Conservation (phyloP, 2,113 vertebrate species). For the Istiophorus platypterus region DNA sequence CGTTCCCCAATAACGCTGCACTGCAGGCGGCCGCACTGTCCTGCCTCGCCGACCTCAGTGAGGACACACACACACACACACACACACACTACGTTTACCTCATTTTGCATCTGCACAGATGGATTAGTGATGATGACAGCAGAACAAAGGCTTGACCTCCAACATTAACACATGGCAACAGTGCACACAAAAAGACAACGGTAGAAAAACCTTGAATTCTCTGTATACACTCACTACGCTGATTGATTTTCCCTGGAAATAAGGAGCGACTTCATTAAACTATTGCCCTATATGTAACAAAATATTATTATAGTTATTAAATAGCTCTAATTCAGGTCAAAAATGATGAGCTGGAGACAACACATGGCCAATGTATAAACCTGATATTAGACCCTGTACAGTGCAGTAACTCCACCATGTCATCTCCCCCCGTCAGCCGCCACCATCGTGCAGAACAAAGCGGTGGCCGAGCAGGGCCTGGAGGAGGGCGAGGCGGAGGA, state of each 20-base stretch:
- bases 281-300: no score
- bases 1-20: slow-evolving; percentile 85
- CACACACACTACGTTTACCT: slow-evolving; percentile 14
- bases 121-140: not conserved
- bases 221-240: no score
- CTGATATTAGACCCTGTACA: not conserved
- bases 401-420: not conserved
- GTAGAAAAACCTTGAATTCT: not conserved
- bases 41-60: slow-evolving; percentile 93
- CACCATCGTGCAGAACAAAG: slow-evolving; percentile 92
- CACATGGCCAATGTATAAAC: not conserved
- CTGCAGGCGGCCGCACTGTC: slow-evolving; percentile 89
- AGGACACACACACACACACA: slow-evolving; percentile 71
- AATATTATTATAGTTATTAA: no score
- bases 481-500: slow-evolving; percentile 86
- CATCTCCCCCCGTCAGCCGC: slow-evolving; percentile 84
- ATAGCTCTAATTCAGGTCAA: no score
- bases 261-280: no score
- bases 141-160: slow-evolving; percentile 10
- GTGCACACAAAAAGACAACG: not conserved
- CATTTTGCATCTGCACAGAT: not conserved
- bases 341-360: not conserved
- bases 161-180: not conserved
- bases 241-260: not conserved
- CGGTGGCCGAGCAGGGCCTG: slow-evolving; percentile 63